Base-by-base conservation (phyloP, 2,797 vertebrate genomes). In the Lindbergichthys nudifrons region DNA sequence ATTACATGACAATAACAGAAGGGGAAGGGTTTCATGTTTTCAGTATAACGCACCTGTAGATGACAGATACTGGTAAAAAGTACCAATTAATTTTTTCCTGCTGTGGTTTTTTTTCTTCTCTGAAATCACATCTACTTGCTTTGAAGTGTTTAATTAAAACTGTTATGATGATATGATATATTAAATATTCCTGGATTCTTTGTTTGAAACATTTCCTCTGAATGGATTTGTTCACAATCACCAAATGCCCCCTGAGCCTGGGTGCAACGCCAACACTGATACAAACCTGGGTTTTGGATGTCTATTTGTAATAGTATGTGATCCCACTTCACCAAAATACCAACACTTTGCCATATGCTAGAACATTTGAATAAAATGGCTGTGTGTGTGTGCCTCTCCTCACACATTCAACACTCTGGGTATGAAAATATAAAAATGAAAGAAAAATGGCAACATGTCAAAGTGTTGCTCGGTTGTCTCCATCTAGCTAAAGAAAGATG, bases 1-100 rank as follows among this genome's bases (percentile, higher is more conserved):
- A n/a, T 80, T 80, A 77, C 61, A 80, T 72, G 30, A 61, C 30
- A 75, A 54, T 18, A 57, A 60, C 18, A 7, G 26, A 48, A 60
- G 47, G 14, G 8, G 36, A 32, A 36, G 47, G 52, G 47, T 60
- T 72, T 68, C 11, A 43, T 77, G 46, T 68, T 63, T 65, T 61
- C 42, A 46, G 18, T 5, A 47, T 26, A n/a, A 71, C 46, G 14
- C 53, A 77, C 50, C 48, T 62, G 54, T 30, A 48, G 36, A 56
- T 74, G 69, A 70, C 48, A 66, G 36, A 60, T 21, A 18, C 19
- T 19, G 4, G 5, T 50, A n/a, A 13, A 2, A 19, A 58, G 21
- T 18, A 21, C 36, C 41, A 65, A 75, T 70, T 70, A 30, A 56
- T 68, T 51, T 70, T 42, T 54, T 62, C 48, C 53, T 68, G 15